These are phyloP conservation scores for Chaenodraco wilsoni DNA, from an alignment of 2,797 vertebrate species.

Conservation along the genomic window DNA sequence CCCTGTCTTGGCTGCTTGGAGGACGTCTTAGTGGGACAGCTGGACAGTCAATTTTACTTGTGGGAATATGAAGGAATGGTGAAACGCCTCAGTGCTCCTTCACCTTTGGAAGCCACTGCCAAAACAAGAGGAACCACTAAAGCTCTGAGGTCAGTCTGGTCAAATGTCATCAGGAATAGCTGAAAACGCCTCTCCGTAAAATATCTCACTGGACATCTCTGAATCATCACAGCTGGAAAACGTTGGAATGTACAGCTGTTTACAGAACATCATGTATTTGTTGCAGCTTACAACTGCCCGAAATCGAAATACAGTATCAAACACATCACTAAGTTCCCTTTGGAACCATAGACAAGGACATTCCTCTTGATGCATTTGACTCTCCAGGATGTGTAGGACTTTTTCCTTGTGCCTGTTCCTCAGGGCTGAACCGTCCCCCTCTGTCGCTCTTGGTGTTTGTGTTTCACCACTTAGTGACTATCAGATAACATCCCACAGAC, in stretches of 20 bases:
- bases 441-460: conserved; percentile 65
- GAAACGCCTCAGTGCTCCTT: conserved; percentile 49
- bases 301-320: conserved; percentile 12
- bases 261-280: conserved; percentile 1
- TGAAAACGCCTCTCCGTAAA: conserved; percentile 47
- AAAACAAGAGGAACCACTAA: conserved; percentile 66
- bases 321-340: conserved; percentile 10
- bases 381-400: conserved; percentile 54
- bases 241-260: neutral
- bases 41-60: conserved; percentile 60
- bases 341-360: conserved; percentile 38
- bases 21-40: conserved; percentile 62
- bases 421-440: conserved; percentile 23
- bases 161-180: conserved; percentile 48
- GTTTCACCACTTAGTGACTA: conserved; percentile 74
- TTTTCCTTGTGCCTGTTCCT: conserved; percentile 27
- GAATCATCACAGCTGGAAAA: conserved; percentile 30
- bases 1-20: conserved; percentile 38
- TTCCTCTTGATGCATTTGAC: conserved; percentile 42
- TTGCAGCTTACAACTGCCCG: conserved; percentile 1
- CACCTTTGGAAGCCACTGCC: conserved; percentile 51
- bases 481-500: conserved; percentile 75
- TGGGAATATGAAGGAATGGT: conserved; percentile 63
- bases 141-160: conserved; percentile 57
- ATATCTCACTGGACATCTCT: conserved; percentile 41